Base-by-base conservation (phyloP, 2,797 vertebrate species). In the Rhabdomys pumilio region DNA sequence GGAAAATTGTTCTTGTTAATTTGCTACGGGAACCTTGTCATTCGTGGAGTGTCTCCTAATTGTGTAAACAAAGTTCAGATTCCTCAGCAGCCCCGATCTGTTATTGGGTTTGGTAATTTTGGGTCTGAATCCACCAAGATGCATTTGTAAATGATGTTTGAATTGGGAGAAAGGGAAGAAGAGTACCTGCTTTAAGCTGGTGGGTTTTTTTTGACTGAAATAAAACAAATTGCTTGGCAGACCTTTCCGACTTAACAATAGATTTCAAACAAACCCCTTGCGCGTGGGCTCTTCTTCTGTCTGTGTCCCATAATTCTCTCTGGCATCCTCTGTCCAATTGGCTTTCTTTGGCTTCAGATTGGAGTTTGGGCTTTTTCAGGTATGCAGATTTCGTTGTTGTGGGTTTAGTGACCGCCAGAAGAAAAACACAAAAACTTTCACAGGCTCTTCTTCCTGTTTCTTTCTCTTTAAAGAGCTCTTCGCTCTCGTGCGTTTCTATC, bases 1-100 rank as follows among this genome's bases (percentile, higher is more conserved):
- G 98, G 98, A 98, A 98, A 99, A 99, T 99, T 99, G 98, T 99
- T 99, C 98, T 98, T 98, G 98, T 98, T 99, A 99, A 99, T 99
- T 99, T 99, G 98, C 98, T 97, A 97, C 98, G 96, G 98, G 98
- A 98, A 99, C 98, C 98, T 98, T 99, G 98, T 99, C 99, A 98
- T 99, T 98, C 98, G 98, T 94, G 90, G 96, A 96, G 98, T 97
- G 97, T 97, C 97, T 98, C 97, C 98, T 99, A 98, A 99, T 99
- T 98, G 98, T 98, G 98, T 99, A 99, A 99, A 99, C 98, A 99
- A 98, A 98, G 98, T 98, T 99, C 98, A 97, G 97, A 98, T 98
- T 98, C 98, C 97, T 94, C 47, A 84, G 95, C 89, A 96, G 98
- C 93, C 11, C 97, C 67, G 90, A 97, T 98, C 97, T 96, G 95